Conservation (phyloP, 1,140 invertebrate genomes). For the Ceratosolen solmsi region DNA sequence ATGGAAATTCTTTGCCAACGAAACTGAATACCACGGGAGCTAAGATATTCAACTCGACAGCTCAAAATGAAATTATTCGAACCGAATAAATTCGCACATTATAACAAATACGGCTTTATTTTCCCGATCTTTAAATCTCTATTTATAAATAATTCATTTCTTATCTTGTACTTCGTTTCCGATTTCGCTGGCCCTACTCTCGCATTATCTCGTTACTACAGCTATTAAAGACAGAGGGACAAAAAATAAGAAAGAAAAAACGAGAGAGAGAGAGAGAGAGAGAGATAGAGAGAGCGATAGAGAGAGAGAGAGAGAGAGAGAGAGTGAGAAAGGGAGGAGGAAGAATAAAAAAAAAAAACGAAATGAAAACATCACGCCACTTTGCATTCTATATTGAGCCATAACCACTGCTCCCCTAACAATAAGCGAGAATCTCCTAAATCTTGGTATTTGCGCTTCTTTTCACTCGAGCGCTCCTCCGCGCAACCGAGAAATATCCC, state of each 20-base stretch:
- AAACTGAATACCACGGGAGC: too few species aligned
- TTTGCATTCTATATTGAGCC: not conserved
- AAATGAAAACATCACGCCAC: not conserved
- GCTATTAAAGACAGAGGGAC: too few species aligned
- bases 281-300: too few species aligned
- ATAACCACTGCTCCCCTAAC: not conserved
- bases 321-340: too few species aligned
- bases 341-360: not conserved
- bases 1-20: too few species aligned
- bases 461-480: not conserved
- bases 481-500: slow-evolving; percentile 22
- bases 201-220: not conserved
- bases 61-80: too few species aligned
- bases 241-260: too few species aligned
- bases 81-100: not conserved
- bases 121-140: not conserved
- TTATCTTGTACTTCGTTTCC: not conserved
- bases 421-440: slow-evolving; percentile 28
- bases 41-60: too few species aligned
- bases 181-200: not conserved
- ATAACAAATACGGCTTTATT: not conserved
- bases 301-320: too few species aligned
- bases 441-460: slow-evolving; percentile 15
- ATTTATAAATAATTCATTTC: not conserved
- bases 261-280: not conserved